Percentiles rank a stretch among this genome's conserved stretches.
These are phyloP conservation scores for Cossypha polioptera DNA, from an alignment of 2,797 vertebrate species.

Conservation along the genomic window DNA sequence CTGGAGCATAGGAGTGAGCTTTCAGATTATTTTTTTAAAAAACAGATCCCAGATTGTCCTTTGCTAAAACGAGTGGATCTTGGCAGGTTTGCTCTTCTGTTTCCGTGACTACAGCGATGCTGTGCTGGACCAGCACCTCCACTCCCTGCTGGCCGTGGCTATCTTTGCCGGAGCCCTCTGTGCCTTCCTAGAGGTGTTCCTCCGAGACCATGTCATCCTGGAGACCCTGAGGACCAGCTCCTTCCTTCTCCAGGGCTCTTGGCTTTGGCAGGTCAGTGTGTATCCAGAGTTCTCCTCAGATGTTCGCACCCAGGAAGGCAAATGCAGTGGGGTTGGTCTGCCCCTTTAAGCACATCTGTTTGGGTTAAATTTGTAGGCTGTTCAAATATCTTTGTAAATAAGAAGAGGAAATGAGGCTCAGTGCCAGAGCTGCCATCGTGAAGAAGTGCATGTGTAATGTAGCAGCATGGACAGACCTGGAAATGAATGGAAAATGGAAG, in stretches of 20 bases:
- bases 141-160: slow-evolving; percentile 82
- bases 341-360: rapidly evolving
- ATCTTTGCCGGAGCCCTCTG: slow-evolving; percentile 81
- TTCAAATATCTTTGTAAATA: background rate
- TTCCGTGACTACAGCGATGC: slow-evolving; percentile 79
- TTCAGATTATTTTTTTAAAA: background rate
- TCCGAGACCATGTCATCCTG: slow-evolving; percentile 81
- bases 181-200: slow-evolving; percentile 82
- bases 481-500: background rate
- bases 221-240: slow-evolving; percentile 81
- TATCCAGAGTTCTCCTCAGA: rapidly evolving
- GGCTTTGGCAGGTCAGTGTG: slow-evolving; percentile 90
- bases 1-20: background rate
- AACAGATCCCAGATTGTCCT: background rate
- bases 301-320: rapidly evolving
- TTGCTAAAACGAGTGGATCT: background rate
- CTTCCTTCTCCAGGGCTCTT: slow-evolving; percentile 88
- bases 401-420: background rate
- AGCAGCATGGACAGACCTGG: background rate
- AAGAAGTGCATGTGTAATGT: background rate
- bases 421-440: rapidly evolving
- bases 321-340: background rate
- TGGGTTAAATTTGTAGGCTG: background rate
- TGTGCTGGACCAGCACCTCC: slow-evolving; percentile 85
- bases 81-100: slow-evolving; percentile 90